Percentiles rank a stretch among this genome's conserved stretches.
Conservation (phyloP, 2,113 vertebrate species). For the Grantiella picta region DNA sequence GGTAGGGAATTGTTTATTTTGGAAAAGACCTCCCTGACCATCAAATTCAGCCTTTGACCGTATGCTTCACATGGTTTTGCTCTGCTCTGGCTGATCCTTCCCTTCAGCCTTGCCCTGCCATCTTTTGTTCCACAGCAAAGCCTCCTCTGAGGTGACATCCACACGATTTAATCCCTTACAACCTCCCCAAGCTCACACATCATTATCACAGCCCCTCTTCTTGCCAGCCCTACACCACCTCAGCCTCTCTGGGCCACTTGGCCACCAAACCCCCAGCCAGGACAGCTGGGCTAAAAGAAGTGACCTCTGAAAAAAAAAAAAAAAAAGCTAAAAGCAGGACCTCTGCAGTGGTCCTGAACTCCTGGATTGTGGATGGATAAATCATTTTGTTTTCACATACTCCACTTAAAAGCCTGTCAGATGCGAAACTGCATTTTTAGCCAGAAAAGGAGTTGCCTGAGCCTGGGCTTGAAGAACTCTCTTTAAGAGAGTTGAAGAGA, state of each 20-base stretch:
- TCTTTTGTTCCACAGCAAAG: neutral
- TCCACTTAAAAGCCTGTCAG: neutral
- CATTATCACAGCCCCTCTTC: neutral
- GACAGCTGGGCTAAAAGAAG: neutral
- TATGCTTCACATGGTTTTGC: fast-evolving
- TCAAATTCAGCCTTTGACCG: neutral
- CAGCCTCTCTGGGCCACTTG: neutral
- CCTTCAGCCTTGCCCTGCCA: neutral
- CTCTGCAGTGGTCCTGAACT: neutral
- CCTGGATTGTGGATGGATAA: neutral
- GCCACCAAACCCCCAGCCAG: neutral
- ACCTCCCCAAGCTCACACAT: neutral
- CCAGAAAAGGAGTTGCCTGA: neutral
- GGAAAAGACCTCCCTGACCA: neutral
- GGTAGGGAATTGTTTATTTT: neutral
- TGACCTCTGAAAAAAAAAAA: too few species aligned
- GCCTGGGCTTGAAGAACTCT: neutral
- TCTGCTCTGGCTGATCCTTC: neutral
- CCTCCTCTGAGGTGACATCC: neutral
- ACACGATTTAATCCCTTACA: neutral
- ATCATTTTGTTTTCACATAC: neutral
- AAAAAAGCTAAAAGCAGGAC: too few species aligned
- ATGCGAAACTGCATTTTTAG: neutral
- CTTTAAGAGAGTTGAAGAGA: too few species aligned
- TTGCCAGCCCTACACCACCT: neutral